Base-by-base conservation (phyloP, 2,888 invertebrate species). In the Notodonta dromedarius region DNA sequence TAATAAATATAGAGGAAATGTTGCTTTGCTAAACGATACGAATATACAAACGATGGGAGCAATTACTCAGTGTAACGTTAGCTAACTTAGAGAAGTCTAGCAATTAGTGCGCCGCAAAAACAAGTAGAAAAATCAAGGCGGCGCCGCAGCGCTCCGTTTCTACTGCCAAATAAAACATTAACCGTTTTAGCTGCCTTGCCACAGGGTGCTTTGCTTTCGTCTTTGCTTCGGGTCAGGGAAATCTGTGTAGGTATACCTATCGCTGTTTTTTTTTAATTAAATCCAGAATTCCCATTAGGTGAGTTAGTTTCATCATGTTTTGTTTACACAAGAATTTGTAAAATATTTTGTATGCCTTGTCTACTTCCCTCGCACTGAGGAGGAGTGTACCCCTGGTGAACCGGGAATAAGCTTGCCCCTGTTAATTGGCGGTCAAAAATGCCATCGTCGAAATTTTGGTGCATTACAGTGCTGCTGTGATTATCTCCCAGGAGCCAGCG, bases 151-250 rank as follows among this genome's bases (percentile, higher is more conserved):
- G 65, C 56, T 72, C 64, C 68, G 63, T 63, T 65, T 53, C 61
- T 60, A 61, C 59, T 79, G 80, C 78, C 77, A 81, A 81, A 78
- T 75, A 74, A 72, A 81, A 77, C 74, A 78, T 77, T 74, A 67
- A 66, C 65, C 60, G 69, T 74, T 74, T 71, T 67, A 65, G 65
- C 66, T 61, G 66, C 56, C 67, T 67, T 52, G 61, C 63, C 62
- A 73, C 72, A 69, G 63, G 66, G 69, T 55, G 62, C 62, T 59
- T 66, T 69, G 60, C 58, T 72, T 69, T 70, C 59, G 68, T 69
- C 70, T 58, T 54, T 66, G 55, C 51, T 66, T 39, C 58, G 46
- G 61, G n/a, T 54, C 14, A 39, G 56, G 52, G 11, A 52, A 52
- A 16, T 32, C 6, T 52, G 52, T 59, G 63, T 66, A 24, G 24